Conservation (phyloP, 2,113 vertebrate genomes). For the Emydocephalus ijimae region DNA sequence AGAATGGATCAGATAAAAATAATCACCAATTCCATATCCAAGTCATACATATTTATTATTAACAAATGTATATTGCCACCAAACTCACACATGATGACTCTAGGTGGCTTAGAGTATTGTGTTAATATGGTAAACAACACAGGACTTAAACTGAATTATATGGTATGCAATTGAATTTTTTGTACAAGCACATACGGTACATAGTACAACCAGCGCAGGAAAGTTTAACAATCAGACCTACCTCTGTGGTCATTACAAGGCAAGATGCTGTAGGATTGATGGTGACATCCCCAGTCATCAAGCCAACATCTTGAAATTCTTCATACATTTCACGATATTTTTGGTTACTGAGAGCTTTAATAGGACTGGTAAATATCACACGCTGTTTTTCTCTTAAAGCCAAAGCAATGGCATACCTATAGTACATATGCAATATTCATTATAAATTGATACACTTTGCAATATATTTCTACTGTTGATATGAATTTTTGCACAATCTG, state of each 20-base stretch:
- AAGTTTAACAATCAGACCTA: conserved; percentile 51
- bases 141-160: neutral
- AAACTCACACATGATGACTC: neutral
- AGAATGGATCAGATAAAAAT: neutral
- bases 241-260: conserved; percentile 98
- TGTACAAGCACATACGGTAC: neutral
- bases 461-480: neutral
- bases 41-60: neutral
- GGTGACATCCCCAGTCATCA: conserved; percentile 98
- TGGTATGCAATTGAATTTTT: neutral
- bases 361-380: conserved; percentile 98
- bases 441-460: neutral
- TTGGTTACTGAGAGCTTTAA: conserved; percentile 97
- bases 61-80: neutral
- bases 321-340: conserved; percentile 99
- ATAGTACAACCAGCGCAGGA: rapidly evolving
- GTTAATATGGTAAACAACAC: neutral
- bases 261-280: conserved; percentile 98
- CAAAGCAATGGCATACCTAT: conserved; percentile 92
- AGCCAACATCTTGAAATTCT: conserved; percentile 96
- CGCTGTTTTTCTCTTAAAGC: conserved; percentile 94
- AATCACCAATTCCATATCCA: neutral
- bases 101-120: neutral
- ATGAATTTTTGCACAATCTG: neutral
- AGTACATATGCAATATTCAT: neutral